Percentiles rank a stretch among this genome's conserved stretches.
Evolutionary conservation across 2,888 invertebrate species (phyloP).

Genomic region (Cerastis rubricosa): DNA sequence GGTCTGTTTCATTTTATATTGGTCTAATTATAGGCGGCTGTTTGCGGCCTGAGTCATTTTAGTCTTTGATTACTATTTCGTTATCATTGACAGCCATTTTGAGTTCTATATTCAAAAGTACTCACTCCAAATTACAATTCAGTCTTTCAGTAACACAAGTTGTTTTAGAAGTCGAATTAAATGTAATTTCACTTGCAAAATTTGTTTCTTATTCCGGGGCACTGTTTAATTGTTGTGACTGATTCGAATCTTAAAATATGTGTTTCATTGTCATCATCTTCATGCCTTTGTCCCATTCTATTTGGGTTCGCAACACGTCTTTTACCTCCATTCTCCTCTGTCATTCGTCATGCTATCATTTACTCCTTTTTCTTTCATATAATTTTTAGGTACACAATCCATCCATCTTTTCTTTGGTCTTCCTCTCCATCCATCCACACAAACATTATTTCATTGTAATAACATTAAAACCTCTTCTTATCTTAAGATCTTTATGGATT

Average conservation of each 20-base stretch:
- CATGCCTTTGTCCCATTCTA: too few relatives aligned
- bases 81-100: neutral
- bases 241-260: neutral
- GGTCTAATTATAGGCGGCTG: slow-evolving; percentile 1
- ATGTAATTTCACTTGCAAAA: neutral
- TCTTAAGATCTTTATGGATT: slow-evolving; percentile 12
- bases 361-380: too few relatives aligned
- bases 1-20: slow-evolving; percentile 14
- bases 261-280: slow-evolving; percentile 2
- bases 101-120: neutral
- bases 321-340: too few relatives aligned
- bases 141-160: neutral
- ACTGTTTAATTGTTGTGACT: neutral
- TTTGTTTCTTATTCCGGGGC: neutral
- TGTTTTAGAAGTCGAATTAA: neutral
- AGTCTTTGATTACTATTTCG: neutral
- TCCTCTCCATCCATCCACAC: too few relatives aligned
- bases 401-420: too few relatives aligned
- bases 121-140: neutral
- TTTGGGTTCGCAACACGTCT: too few relatives aligned
- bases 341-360: too few relatives aligned
- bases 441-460: too few relatives aligned
- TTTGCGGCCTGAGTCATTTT: neutral
- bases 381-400: too few relatives aligned
- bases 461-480: slow-evolving; percentile 1